Evolutionary conservation across 2,113 vertebrate species (phyloP), one percentile per base, ranked within the genome.

Genomic region (Nothobranchius furzeri): DNA sequence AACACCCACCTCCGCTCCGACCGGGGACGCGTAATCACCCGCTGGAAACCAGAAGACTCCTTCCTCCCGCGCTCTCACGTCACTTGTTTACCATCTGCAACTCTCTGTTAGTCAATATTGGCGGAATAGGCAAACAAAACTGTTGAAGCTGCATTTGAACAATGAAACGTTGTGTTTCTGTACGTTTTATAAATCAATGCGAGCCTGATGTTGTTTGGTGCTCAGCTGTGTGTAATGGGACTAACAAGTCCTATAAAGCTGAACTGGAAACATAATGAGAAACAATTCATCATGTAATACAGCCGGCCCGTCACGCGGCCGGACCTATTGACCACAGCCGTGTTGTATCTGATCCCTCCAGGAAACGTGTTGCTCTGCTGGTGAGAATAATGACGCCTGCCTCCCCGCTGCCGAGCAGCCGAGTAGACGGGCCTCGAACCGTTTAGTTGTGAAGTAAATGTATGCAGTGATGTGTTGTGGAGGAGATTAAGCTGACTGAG

Each of bases 211-310:
- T n/a, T 57, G 56, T 66, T 74, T 57, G 64, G 53, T 15, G 54
- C 68, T 70, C 66, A 10, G 79, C 63, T 83, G 58, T 40, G 42
- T 71, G 71, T 67, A 80, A 73, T 64, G 68, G 71, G 51, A 75
- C 69, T 64, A 77, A 85, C 80, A 47, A 36, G 53, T 51, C 56
- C 49, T 53, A 75, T 81, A 73, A 76, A 73, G 60, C 69, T 55
- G 53, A 75, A 85, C 75, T 68, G 78, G 76, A 68, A 75, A 64
- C 51, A 30, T 85, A 83, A 86, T 86, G 77, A 83, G 63, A 83
- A 83, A 64, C 77, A 51, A 83, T 86, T 83, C 64, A 88, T 88
- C 77, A 86, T 64, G 53, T 60, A 61, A 70, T 68, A 51, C 65
- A 46, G 60, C 56, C 37, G 2, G 70, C 63, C 72, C 75, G 78